Evolutionary conservation across 2,113 vertebrate genomes (phyloP).

Genomic region (Poeciliopsis occidentalis): DNA sequence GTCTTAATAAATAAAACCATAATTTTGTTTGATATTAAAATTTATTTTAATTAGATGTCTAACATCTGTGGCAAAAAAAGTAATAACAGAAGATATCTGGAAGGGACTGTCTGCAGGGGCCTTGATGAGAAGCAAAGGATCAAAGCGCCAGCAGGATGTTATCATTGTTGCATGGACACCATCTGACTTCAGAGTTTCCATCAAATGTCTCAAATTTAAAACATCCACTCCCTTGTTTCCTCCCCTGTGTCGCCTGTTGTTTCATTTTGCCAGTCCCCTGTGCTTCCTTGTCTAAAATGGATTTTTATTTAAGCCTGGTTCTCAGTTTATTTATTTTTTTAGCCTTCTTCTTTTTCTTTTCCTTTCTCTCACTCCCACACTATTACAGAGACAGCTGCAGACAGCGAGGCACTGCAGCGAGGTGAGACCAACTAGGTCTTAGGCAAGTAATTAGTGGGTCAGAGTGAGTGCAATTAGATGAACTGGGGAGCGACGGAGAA

Average conservation of each 20-base stretch:
- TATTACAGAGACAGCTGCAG: slow-evolving; percentile 36
- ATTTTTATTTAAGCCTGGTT: slow-evolving; percentile 43
- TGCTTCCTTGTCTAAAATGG: slow-evolving; percentile 21
- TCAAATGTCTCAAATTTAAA: slow-evolving; percentile 15
- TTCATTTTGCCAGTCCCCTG: slow-evolving; percentile 25
- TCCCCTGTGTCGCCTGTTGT: slow-evolving; percentile 37
- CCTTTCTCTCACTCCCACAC: neutral
- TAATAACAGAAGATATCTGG: no score
- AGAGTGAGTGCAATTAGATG: slow-evolving; percentile 69
- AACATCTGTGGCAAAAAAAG: no score
- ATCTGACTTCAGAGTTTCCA: slow-evolving; percentile 8
- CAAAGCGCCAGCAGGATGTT: slow-evolving; percentile 3
- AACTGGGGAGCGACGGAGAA: slow-evolving; percentile 55
- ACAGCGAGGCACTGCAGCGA: slow-evolving; percentile 41
- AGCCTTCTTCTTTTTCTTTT: slow-evolving; percentile 11
- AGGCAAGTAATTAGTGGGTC: slow-evolving; percentile 74
- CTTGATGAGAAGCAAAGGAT: slow-evolving; percentile 14
- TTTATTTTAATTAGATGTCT: no score
- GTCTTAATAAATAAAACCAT: no score
- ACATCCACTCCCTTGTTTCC: slow-evolving; percentile 7
- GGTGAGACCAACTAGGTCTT: slow-evolving; percentile 56
- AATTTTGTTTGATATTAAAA: no score
- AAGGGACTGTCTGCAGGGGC: slow-evolving; percentile 3
- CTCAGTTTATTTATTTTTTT: neutral
- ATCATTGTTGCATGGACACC: slow-evolving; percentile 1